Evolutionary conservation across 2,888 invertebrate genomes (phyloP), one percentile per base, ranked within the genome.

Genomic region (Megalurothrips usitatus): DNA sequence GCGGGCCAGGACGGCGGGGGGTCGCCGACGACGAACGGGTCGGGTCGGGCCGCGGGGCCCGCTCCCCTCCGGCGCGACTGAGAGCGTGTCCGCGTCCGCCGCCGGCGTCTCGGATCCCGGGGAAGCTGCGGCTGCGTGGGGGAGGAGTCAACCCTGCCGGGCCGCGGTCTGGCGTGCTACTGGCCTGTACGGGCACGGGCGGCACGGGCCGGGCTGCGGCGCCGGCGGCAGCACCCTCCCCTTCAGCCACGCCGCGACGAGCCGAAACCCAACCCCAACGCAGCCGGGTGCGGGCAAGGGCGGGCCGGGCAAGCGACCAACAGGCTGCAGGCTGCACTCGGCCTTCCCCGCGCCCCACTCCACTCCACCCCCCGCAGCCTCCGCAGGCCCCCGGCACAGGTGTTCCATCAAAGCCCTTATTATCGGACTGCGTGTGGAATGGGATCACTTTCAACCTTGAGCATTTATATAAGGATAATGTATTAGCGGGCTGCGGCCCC

Each of bases 311-410:
- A 9, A 19, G 9, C n/a, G n/a, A 68, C 68, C n/a, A n/a, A 68
- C 68, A 68, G 23, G 68, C 68, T 68, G 68, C 52, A 23, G 1
- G 23, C 68, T 68, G 3, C 63, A 3, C 58, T 82, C 82, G 34
- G 79, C 83, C 1, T 52, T 49, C 78, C 52, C 26, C 52, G 48
- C 78, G 75, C 80, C 23, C 48, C 49, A 78, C 49, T 19, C 78
- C 78, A 43, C 47, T 80, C 78, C 49, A 49, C 23, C 49, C 4
- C 80, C 52, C 47, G 28, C n/a, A 78, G 8, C 11, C 23, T 58
- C 26, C 34, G n/a, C n/a, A n/a, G n/a, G n/a, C n/a, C n/a, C n/a
- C n/a, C n/a, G n/a, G n/a, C n/a, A n/a, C n/a, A n/a, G n/a, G n/a
- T n/a, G n/a, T n/a, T n/a, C n/a, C n/a, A n/a, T n/a, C n/a, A n/a